Base-by-base conservation (phyloP, 2,113 vertebrate genomes). In the Forbesichthys agassizii region DNA sequence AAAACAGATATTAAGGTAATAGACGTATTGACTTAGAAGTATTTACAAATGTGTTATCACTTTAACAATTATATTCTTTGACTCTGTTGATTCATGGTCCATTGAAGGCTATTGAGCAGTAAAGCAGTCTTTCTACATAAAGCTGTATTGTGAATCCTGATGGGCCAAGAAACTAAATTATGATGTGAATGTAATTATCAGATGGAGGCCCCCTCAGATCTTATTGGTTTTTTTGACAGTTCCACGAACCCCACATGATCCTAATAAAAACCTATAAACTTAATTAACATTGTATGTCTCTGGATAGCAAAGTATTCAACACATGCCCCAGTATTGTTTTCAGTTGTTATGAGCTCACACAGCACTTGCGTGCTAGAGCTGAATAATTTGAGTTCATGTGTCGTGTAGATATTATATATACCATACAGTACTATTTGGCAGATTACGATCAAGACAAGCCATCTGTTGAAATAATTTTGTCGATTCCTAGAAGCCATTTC, bases 91-190 rank as follows among this genome's bases (percentile, higher is more conserved):
- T 55, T 14, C 27, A 27, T 27, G 27, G 27, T 3, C 27, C 27
- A 3, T 27, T 27, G 27, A 27, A 27, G 27, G 27, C 27, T 27
- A 42, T 9, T 75, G 51, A 59, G 57, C 63, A 68, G 68, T 61
- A 57, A 61, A 20, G 18, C n/a, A 64, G 61, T 52, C 1, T 53
- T 82, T 70, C 70, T 13, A 52, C 55, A 42, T 64, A 75, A 52
- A 76, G 42, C 54, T 68, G 58, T 27, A 57, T 78, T 81, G 66
- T 83, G 47, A 64, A 64, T 47, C 6, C 3, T 70, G 78, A 73
- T 51, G 71, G 60, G 49, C 57, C 77, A 80, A 70, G 66, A 49
- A 84, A 81, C 84, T 80, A 11, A 75, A 66, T 84, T 68, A 79
- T 18, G 64, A 61, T 57, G 3, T 64, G 73, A 79, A 79, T 73